Base-by-base conservation (phyloP, 2,113 vertebrate species). In the Sclerurus mexicanus region DNA sequence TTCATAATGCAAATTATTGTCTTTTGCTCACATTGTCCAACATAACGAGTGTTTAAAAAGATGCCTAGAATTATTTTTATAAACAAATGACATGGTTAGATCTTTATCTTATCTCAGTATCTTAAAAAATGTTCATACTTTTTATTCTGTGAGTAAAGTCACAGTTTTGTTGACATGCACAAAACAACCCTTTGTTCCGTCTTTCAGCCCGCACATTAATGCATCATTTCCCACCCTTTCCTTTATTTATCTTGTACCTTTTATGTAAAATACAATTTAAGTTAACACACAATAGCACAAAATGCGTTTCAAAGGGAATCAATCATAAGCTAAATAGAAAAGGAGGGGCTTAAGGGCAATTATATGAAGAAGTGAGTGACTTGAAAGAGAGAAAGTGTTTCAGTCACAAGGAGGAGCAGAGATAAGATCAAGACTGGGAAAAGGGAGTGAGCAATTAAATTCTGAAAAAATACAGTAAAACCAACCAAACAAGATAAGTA, bases 1-100 rank as follows among this genome's bases (percentile, higher is more conserved):
- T 96, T 97, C 97, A 92, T 95, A 96, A 98, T 97, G 95, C 89
- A 98, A 97, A 98, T 97, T 86, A 96, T 98, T 98, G 97, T 85
- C 53, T 96, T 97, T 96, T 87, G 58, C 90, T 96, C 74, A 77
- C 68, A 87, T 82, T 96, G 80, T 86, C 78, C 85, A 96, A 93
- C 69, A 92, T 87, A 96, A 92, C 84, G 96, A 92, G 53, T 87
- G 35, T 92, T 91, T 87, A 68, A 75, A 95, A 90, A 84, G 88
- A 95, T 90, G 33, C 17, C n/a, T 72, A 89, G 58, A 85, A 95
- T 96, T 97, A 94, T 91, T 97, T 96, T 95, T 96, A 94, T 96
- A 87, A 92, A 69, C 17, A 95, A 95, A 75, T 96, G 63, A 91
- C 75, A 87, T 53, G 60, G 74, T 95, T 93, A 91, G 73, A 96